Evolutionary conservation across 2,888 invertebrate species (phyloP).

Genomic region (Axea sp.): DNA sequence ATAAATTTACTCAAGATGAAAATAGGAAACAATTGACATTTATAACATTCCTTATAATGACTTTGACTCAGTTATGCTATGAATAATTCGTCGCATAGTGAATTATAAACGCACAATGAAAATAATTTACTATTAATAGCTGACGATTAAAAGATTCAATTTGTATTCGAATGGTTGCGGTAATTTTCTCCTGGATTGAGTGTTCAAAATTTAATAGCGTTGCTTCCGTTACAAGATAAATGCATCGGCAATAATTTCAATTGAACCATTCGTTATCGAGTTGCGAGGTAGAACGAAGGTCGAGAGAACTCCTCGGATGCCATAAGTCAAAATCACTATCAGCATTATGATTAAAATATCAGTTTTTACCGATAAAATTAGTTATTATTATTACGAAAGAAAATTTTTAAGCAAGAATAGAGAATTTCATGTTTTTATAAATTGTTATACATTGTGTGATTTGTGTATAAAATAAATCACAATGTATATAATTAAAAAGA

Average conservation of each 20-base stretch:
- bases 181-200: not conserved
- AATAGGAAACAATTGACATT: slow-evolving; percentile 5
- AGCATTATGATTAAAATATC: too few species aligned
- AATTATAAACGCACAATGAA: not conserved
- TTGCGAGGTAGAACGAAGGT: too few species aligned
- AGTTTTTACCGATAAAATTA: too few species aligned
- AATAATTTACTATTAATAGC: slow-evolving; percentile 1
- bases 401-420: too few species aligned
- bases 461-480: too few species aligned
- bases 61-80: not conserved
- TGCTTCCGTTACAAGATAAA: slow-evolving; percentile 5
- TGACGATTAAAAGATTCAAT: slow-evolving; percentile 1
- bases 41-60: not conserved
- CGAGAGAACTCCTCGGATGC: too few species aligned
- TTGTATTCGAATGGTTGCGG: not conserved
- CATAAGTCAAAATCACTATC: too few species aligned
- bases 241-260: slow-evolving; percentile 1
- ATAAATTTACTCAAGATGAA: slow-evolving; percentile 22
- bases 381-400: too few species aligned
- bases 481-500: too few species aligned
- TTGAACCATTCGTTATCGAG: too few species aligned
- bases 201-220: not conserved
- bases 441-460: too few species aligned
- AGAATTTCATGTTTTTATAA: too few species aligned
- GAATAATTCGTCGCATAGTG: slow-evolving; percentile 1